Conservation (phyloP, 1,140 invertebrate genomes). For the Sitophilus oryzae region DNA sequence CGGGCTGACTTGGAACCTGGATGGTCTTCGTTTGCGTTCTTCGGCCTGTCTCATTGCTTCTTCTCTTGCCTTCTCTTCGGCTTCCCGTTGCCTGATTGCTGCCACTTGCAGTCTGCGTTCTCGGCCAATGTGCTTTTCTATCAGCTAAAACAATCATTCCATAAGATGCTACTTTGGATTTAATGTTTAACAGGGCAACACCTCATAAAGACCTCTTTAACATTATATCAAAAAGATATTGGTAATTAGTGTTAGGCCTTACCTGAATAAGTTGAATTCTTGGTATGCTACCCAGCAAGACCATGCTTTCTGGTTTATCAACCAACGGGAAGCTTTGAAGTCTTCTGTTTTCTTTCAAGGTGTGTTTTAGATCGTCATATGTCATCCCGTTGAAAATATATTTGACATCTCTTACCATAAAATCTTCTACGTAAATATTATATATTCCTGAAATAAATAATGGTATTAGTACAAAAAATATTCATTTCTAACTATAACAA, state of each 20-base stretch:
- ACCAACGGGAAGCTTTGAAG: slow-evolving; percentile 84
- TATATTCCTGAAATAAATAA: slow-evolving; percentile 57
- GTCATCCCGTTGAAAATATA: slow-evolving; percentile 89
- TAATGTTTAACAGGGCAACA: too few species aligned
- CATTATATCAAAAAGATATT: neutral
- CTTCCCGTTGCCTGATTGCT: slow-evolving; percentile 59
- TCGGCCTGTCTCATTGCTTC: slow-evolving; percentile 51
- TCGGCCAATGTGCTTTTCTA: slow-evolving; percentile 80
- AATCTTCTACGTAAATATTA: slow-evolving; percentile 90
- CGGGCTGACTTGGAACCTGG: slow-evolving; percentile 66
- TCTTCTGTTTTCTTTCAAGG: slow-evolving; percentile 61
- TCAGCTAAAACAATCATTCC: slow-evolving; percentile 59
- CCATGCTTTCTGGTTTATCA: slow-evolving; percentile 86
- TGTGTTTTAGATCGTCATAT: slow-evolving; percentile 77
- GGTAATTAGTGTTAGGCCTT: neutral
- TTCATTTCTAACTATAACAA: too few species aligned
- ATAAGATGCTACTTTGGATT: too few species aligned
- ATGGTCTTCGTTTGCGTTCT: slow-evolving; percentile 53
- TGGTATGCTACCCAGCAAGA: slow-evolving; percentile 88
- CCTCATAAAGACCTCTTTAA: too few species aligned
- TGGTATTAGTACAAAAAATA: too few species aligned
- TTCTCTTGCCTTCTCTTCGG: slow-evolving; percentile 55
- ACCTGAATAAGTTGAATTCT: slow-evolving; percentile 74
- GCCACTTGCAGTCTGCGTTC: slow-evolving; percentile 72
- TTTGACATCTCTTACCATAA: slow-evolving; percentile 88